phyloP scores from a whole-genome alignment of 2,888 invertebrate species.

The Acanthosepion pharaonis region DNA sequence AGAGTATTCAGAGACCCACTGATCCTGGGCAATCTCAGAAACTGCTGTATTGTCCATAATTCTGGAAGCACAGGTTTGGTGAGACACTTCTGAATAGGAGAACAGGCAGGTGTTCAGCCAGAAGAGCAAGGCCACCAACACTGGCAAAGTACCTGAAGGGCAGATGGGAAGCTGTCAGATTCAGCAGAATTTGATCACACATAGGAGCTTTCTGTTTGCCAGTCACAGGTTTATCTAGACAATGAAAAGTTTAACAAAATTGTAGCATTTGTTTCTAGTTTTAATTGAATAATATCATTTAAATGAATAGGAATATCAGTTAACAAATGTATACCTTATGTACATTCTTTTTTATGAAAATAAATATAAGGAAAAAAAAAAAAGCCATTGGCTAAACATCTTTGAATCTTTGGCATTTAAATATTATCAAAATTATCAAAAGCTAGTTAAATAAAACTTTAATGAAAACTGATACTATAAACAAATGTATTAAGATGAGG shows the following conservation, averaged over 20 bases:
- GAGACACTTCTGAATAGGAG: conserved; percentile 86
- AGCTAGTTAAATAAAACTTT: no score
- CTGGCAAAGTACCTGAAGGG: conserved; percentile 90
- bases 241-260: not conserved
- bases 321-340: no score
- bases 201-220: conserved; percentile 60
- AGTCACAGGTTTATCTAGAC: conserved; percentile 15
- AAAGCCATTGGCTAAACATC: no score
- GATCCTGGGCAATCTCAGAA: conserved; percentile 39
- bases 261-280: not conserved
- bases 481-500: no score
- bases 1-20: conserved; percentile 46
- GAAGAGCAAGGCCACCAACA: conserved; percentile 88
- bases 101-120: conserved; percentile 90
- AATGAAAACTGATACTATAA: no score
- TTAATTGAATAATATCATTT: not conserved
- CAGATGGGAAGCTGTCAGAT: conserved; percentile 75
- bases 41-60: conserved; percentile 46
- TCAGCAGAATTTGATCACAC: conserved; percentile 64
- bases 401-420: no score
- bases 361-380: no score
- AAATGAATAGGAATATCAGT: not conserved
- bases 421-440: no score
- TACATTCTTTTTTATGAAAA: no score
- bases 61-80: conserved; percentile 73